These are phyloP conservation scores for Nezara viridula DNA, from an alignment of 2,888 invertebrate species.

Conservation along the genomic window DNA sequence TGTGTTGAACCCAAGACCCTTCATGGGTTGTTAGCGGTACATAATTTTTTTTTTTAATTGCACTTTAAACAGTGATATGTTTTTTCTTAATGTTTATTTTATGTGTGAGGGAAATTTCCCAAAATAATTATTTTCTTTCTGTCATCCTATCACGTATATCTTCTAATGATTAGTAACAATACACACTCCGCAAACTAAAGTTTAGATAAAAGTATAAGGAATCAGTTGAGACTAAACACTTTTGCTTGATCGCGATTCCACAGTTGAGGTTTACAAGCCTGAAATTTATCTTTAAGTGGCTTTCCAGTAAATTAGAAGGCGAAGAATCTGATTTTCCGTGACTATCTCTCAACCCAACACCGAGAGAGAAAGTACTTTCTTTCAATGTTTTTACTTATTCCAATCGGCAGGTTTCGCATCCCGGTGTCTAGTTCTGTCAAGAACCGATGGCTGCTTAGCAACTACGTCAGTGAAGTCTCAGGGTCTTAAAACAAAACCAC, in stretches of 20 bases:
- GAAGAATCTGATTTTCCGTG: neutral
- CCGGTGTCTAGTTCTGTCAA: neutral
- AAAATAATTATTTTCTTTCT: too few relatives aligned
- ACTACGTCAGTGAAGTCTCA: neutral
- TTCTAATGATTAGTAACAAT: too few relatives aligned
- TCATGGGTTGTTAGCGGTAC: too few relatives aligned
- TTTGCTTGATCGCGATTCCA: neutral
- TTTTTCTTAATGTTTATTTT: too few relatives aligned
- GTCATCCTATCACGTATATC: too few relatives aligned
- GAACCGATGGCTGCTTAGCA: neutral
- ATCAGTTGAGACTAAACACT: neutral
- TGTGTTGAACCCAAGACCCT: too few relatives aligned
- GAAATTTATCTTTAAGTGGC: neutral
- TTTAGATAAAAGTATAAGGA: too few relatives aligned
- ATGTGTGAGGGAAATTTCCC: too few relatives aligned
- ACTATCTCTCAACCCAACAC: neutral
- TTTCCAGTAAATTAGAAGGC: neutral
- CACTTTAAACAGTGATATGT: too few relatives aligned
- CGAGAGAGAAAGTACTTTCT: slow-evolving; percentile 7
- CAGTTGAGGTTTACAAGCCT: neutral
- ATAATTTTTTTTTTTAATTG: too few relatives aligned
- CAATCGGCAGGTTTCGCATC: neutral
- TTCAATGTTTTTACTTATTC: neutral
- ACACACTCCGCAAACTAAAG: too few relatives aligned
- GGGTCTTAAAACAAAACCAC: neutral